A percentile compares a stretch with the other conserved stretches of the same genome.
Evolutionary conservation across 2,797 vertebrate species (phyloP).

Genomic region (Pipistrellus kuhlii): DNA sequence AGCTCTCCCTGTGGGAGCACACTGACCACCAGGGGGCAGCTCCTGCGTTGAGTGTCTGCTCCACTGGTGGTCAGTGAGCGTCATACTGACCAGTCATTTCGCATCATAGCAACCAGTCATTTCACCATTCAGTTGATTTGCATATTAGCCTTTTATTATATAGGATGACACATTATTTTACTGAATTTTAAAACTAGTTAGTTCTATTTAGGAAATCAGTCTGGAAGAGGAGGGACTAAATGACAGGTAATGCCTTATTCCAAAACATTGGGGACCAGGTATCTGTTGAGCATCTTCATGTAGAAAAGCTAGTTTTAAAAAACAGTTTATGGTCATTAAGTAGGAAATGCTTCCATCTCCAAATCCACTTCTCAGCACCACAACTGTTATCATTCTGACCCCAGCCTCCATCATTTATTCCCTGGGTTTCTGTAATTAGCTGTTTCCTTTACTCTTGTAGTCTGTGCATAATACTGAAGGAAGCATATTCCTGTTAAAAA

Average conservation of each 20-base stretch:
- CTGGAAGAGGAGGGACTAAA: neutral
- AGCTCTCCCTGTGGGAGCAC: too few species aligned
- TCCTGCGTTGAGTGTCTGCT: too few species aligned
- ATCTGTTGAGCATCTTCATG: neutral
- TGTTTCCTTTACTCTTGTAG: neutral
- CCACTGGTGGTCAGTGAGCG: too few species aligned
- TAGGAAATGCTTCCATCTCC: neutral
- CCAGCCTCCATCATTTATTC: too few species aligned
- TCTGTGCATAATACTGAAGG: neutral
- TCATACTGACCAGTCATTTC: too few species aligned
- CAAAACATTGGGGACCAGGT: neutral
- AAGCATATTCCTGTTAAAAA: neutral
- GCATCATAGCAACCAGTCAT: too few species aligned
- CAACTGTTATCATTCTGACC: neutral
- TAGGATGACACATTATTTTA: neutral
- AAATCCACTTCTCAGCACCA: neutral
- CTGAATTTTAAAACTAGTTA: neutral
- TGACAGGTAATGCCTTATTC: neutral
- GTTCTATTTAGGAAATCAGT: slow-evolving; percentile 1
- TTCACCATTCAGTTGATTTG: too few species aligned
- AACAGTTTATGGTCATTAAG: neutral
- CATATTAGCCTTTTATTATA: too few species aligned
- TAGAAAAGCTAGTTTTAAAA: neutral
- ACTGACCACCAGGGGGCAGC: too few species aligned
- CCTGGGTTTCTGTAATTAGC: neutral